Evolutionary conservation across 2,113 vertebrate species (phyloP).

Genomic region (Pseudorasbora parva): DNA sequence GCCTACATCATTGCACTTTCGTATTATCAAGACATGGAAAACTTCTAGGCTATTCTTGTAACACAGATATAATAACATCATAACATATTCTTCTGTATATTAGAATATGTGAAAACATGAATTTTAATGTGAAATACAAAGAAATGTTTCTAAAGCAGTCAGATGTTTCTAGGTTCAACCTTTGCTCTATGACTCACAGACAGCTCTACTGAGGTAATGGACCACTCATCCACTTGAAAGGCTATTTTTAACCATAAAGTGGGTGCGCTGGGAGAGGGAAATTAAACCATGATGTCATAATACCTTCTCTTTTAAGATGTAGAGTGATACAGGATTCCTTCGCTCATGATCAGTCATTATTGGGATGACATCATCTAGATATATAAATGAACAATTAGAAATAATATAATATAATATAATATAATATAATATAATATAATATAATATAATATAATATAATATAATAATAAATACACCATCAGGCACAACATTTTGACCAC

Average conservation of each 20-base stretch:
- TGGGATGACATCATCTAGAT: constrained; percentile 77
- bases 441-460: too few species aligned
- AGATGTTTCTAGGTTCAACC: neutral
- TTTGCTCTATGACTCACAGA: constrained; percentile 36
- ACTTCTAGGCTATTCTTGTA: constrained; percentile 6
- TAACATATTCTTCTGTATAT: neutral
- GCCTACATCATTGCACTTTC: constrained; percentile 24
- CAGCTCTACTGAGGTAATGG: constrained; percentile 35
- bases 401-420: too few species aligned
- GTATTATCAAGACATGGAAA: neutral
- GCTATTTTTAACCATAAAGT: constrained; percentile 42
- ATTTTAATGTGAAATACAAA: constrained; percentile 6
- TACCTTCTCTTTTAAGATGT: constrained; percentile 92
- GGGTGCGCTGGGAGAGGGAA: neutral
- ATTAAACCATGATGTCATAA: constrained; percentile 29
- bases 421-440: too few species aligned
- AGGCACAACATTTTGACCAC: too few species aligned
- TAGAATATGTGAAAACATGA: constrained; percentile 15
- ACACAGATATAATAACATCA: neutral
- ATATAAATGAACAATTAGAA: neutral
- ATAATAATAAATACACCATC: too few species aligned
- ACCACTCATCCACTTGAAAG: constrained; percentile 39
- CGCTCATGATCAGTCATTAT: constrained; percentile 78
- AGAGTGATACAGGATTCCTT: constrained; percentile 86
- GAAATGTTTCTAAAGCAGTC: neutral